phyloP scores from a whole-genome alignment of 2,113 vertebrate genomes.

The Syngnathoides biaculeatus region DNA sequence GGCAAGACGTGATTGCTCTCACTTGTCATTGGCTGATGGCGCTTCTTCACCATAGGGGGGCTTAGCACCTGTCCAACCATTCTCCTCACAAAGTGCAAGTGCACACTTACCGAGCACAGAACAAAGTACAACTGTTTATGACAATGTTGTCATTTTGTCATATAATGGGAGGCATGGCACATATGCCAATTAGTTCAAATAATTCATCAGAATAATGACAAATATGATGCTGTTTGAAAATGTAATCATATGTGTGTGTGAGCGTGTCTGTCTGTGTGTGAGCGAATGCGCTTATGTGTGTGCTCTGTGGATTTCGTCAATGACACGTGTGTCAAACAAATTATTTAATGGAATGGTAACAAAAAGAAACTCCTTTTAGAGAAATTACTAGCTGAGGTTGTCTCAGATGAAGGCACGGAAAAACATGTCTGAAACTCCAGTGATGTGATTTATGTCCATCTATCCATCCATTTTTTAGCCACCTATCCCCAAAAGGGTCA shows the following conservation, averaged over 20 bases:
- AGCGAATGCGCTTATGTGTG: no score
- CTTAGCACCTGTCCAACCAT: slow-evolving; percentile 42
- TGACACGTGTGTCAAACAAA: no score
- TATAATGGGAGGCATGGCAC: not conserved
- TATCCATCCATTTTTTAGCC: no score
- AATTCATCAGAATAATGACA: no score
- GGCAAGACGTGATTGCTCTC: slow-evolving; percentile 39
- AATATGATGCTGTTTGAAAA: no score
- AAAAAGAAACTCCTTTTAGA: not conserved
- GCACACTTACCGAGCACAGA: not conserved
- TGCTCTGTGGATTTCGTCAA: slow-evolving; percentile 14
- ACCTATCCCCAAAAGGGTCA: no score
- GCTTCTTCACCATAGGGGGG: slow-evolving; percentile 19
- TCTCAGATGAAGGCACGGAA: no score
- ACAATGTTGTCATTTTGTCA: not conserved
- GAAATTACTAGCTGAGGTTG: no score
- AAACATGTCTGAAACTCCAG: not conserved
- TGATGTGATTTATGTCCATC: slow-evolving; percentile 52
- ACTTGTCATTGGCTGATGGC: slow-evolving; percentile 34
- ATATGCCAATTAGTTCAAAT: no score
- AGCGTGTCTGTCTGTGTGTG: no score
- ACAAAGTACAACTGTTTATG: not conserved
- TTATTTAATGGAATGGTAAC: slow-evolving; percentile 6
- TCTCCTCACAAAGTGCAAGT: slow-evolving; percentile 9
- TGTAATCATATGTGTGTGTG: not conserved